These are phyloP conservation scores for Podotricha telesiphe DNA, from an alignment of 2,888 invertebrate species.

Conservation along the genomic window DNA sequence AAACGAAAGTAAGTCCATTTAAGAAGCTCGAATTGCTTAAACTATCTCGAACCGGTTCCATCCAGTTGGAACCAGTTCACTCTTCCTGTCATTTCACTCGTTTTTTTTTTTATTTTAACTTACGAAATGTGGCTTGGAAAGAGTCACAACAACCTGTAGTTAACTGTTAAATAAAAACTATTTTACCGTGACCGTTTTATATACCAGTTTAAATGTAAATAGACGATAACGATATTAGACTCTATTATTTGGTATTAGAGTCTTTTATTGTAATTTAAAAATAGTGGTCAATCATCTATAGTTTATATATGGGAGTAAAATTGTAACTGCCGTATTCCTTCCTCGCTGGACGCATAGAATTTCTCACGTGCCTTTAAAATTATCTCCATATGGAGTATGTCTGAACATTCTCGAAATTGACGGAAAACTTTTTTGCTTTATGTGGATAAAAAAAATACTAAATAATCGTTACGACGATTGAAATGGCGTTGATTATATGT, in stretches of 20 bases:
- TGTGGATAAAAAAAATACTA: neutral
- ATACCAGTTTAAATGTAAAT: no score
- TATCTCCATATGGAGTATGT: neutral
- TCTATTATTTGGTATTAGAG: neutral
- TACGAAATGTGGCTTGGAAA: slow-evolving; percentile 1
- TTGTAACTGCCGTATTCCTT: slow-evolving; percentile 23
- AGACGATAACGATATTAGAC: neutral
- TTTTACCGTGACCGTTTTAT: slow-evolving; percentile 1
- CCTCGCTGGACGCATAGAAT: slow-evolving; percentile 21
- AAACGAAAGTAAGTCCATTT: slow-evolving; percentile 45
- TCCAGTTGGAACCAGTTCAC: slow-evolving; percentile 51
- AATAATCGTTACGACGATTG: no score
- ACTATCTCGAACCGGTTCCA: slow-evolving; percentile 54
- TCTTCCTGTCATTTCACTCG: slow-evolving; percentile 67
- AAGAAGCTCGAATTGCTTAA: slow-evolving; percentile 48
- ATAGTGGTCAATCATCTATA: neutral
- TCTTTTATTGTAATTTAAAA: neutral
- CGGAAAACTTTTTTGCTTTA: neutral
- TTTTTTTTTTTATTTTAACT: slow-evolving; percentile 47
- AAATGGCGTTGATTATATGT: no score
- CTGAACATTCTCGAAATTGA: neutral
- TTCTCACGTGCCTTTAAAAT: slow-evolving; percentile 8
- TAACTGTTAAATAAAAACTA: neutral
- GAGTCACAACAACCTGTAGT: neutral
- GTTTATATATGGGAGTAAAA: slow-evolving; percentile 18